A percentile compares a stretch with the other conserved stretches of the same genome.
phyloP scores from a whole-genome alignment of 1,140 invertebrate genomes.

The Lamellibrachia luymesi region DNA sequence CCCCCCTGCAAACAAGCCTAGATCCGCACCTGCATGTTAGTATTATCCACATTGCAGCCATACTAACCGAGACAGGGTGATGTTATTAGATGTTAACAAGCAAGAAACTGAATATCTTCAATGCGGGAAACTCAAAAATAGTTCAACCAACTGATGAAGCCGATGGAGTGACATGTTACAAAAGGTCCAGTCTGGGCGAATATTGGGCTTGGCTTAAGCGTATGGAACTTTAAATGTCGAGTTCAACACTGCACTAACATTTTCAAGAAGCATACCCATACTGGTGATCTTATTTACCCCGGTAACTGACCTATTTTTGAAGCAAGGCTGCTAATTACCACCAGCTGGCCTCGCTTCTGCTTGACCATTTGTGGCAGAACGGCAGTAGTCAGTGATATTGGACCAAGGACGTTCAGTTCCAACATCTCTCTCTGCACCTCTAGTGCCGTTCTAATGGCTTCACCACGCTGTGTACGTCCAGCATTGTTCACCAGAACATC shows the following conservation, averaged over 20 bases:
- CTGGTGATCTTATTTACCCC: background rate
- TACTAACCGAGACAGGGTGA: no score
- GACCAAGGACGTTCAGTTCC: constrained; percentile 78
- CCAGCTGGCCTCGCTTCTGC: constrained; percentile 67
- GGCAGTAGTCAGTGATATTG: constrained; percentile 70
- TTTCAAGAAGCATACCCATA: background rate
- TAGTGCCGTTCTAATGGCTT: constrained; percentile 74
- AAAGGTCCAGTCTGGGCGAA: no score
- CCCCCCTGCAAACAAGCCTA: no score
- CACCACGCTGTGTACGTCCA: constrained; percentile 75
- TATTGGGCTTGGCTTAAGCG: no score
- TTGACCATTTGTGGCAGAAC: constrained; percentile 69
- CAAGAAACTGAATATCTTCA: no score
- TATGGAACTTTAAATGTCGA: no score
- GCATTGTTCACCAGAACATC: constrained; percentile 82
- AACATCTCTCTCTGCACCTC: constrained; percentile 77
- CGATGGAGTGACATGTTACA: no score
- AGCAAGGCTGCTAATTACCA: constrained; percentile 72
- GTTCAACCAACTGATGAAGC: no score
- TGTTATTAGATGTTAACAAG: no score
- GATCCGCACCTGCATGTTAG: no score
- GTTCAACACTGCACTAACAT: background rate
- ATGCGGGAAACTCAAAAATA: no score
- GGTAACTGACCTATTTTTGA: constrained; percentile 62
- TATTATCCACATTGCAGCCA: no score